phyloP scores from a whole-genome alignment of 2,888 invertebrate species.

The Caprella mutica region DNA sequence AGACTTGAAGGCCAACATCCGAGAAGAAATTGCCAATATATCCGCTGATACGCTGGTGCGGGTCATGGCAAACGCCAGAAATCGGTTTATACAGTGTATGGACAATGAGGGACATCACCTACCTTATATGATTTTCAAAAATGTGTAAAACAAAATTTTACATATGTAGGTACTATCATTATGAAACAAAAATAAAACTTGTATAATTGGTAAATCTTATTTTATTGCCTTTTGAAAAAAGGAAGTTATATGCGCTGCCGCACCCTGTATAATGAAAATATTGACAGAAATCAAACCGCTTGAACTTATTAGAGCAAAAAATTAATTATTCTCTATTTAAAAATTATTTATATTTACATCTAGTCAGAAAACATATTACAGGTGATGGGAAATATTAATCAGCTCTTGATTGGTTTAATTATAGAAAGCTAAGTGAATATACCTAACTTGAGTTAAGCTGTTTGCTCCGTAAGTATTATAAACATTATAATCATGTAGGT shows the following conservation, averaged over 20 bases:
- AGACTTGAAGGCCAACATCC: constrained; percentile 36
- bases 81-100: constrained; percentile 33
- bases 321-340: no score
- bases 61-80: constrained; percentile 5
- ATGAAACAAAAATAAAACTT: not conserved
- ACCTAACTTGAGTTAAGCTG: no score
- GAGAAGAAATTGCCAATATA: constrained; percentile 34
- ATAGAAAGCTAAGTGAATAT: no score
- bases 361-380: no score
- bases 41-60: constrained; percentile 15
- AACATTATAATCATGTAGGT: no score
- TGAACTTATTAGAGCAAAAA: not conserved
- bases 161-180: not conserved
- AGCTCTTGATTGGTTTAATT: no score
- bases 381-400: no score
- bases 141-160: not conserved
- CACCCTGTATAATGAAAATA: constrained; percentile 28
- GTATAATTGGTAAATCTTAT: not conserved
- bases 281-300: not conserved
- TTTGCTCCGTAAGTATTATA: no score
- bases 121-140: constrained; percentile 32
- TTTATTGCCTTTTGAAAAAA: not conserved
- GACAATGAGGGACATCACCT: constrained; percentile 32
- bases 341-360: no score
- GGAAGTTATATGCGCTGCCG: not conserved